phyloP scores from a whole-genome alignment of 2,113 vertebrate species.

The Xyliphius kryptos region DNA sequence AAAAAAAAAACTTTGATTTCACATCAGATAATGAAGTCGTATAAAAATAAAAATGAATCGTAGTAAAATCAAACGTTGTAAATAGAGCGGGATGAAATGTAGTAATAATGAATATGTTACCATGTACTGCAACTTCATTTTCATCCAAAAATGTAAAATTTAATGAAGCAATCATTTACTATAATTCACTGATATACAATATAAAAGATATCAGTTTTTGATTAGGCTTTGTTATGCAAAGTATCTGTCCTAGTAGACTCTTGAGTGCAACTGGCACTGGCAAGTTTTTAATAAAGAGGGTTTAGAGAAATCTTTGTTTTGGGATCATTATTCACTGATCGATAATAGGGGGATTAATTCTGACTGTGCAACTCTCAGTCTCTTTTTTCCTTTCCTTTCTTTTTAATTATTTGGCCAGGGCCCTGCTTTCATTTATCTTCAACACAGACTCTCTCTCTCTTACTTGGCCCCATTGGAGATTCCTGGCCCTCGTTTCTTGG shows the following conservation, averaged over 20 bases:
- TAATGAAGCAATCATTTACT: no score
- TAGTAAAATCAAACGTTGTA: no score
- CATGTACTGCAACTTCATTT: no score
- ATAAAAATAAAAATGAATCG: no score
- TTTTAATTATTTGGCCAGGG: slow-evolving; percentile 35
- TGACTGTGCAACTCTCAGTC: slow-evolving; percentile 38
- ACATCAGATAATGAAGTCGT: no score
- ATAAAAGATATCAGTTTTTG: slow-evolving; percentile 22
- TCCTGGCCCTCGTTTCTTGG: slow-evolving; percentile 56
- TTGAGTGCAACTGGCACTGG: slow-evolving; percentile 32
- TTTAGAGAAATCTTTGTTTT: slow-evolving; percentile 37
- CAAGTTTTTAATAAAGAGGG: slow-evolving; percentile 39
- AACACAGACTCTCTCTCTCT: slow-evolving; percentile 18
- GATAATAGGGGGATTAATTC: slow-evolving; percentile 36
- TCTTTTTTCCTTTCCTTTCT: slow-evolving; percentile 24
- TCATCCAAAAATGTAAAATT: no score
- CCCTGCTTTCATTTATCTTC: slow-evolving; percentile 33
- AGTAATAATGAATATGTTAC: no score
- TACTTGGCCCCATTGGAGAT: slow-evolving; percentile 44
- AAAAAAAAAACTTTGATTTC: no score
- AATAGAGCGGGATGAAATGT: no score
- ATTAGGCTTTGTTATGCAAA: slow-evolving; percentile 27
- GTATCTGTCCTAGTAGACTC: slow-evolving; percentile 15
- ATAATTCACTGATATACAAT: slow-evolving; percentile 15
- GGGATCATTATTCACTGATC: slow-evolving; percentile 36